These are phyloP conservation scores for Drosophila anomelani DNA, from an alignment of 2,888 invertebrate genomes.

Conservation along the genomic window DNA sequence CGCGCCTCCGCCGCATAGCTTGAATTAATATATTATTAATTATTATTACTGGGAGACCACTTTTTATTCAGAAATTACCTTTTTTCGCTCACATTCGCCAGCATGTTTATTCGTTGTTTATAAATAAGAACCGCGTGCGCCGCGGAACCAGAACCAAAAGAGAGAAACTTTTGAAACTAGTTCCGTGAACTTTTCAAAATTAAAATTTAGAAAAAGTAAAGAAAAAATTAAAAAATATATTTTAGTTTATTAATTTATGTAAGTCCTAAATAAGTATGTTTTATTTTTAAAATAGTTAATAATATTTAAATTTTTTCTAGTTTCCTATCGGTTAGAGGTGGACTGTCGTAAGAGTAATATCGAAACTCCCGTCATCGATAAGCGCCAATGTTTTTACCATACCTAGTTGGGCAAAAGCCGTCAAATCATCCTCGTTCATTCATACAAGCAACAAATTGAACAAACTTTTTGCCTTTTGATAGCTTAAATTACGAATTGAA, in stretches of 20 bases:
- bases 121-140: conserved; percentile 55
- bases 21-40: conserved; percentile 53
- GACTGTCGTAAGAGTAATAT: not conserved
- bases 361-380: conserved; percentile 5
- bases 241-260: not conserved
- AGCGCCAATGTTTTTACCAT: conserved; percentile 35
- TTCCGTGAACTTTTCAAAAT: not conserved
- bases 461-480: conserved; percentile 43
- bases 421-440: conserved; percentile 78
- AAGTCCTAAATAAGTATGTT: not conserved
- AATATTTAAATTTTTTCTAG: not conserved
- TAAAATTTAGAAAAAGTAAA: not conserved
- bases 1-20: conserved; percentile 91
- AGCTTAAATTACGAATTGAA: conserved; percentile 39
- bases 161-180: not conserved
- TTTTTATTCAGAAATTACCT: conserved; percentile 45
- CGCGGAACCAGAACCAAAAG: conserved; percentile 1
- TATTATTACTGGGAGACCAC: not conserved
- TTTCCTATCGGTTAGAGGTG: not conserved
- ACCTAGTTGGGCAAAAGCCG: conserved; percentile 80
- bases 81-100: conserved; percentile 67
- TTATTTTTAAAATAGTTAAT: not conserved
- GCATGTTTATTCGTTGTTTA: conserved; percentile 56
- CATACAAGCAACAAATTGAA: conserved; percentile 12
- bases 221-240: not conserved